Evolutionary conservation across 2,797 vertebrate genomes (phyloP), one percentile per base, ranked within the genome.

Genomic region (Nasua narica): DNA sequence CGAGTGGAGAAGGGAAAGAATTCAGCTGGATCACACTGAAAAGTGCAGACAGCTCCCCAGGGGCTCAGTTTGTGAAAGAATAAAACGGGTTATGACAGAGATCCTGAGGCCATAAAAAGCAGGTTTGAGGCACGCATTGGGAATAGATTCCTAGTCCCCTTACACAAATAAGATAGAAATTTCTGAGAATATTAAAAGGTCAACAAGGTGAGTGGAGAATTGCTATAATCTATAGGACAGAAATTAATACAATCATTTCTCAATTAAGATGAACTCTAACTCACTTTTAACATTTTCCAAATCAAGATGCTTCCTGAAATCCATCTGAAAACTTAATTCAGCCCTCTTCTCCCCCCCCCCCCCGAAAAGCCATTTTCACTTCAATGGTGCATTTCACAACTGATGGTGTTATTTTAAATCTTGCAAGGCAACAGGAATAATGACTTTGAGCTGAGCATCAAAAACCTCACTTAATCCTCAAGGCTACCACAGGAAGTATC

Each of bases 21-120:
- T 98, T 97, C 98, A 97, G 98, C 97, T 98, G 98, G 97, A 98
- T 98, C 98, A 98, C 98, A 98, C 98, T 98, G 98, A 98, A 98
- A 97, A 97, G 98, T 98, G 98, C 98, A 98, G 98, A 98, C 98
- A 98, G 98, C 98, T 98, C 98, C 96, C 98, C 97, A 98, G 98
- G 98, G 98, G 98, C 98, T 98, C 98, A 95, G 97, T 98, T 98
- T 98, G 98, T 98, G 98, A 98, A 98, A 98, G 95, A 97, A 97
- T 97, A 97, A 97, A 98, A 98, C 74, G 3, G 92, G 97, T 98
- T 97, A 96, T 97, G 97, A 97, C 96, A 97, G 94, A 97, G 96
- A 98, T 96, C 96, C 95, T 89, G 92, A 95, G 95, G 97, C 97
- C 97, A 97, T 96, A 97, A 98, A 97, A 98, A 96, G 96, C 96